Conservation (phyloP, 2,888 invertebrate genomes). For the Tortricodes alternella region DNA sequence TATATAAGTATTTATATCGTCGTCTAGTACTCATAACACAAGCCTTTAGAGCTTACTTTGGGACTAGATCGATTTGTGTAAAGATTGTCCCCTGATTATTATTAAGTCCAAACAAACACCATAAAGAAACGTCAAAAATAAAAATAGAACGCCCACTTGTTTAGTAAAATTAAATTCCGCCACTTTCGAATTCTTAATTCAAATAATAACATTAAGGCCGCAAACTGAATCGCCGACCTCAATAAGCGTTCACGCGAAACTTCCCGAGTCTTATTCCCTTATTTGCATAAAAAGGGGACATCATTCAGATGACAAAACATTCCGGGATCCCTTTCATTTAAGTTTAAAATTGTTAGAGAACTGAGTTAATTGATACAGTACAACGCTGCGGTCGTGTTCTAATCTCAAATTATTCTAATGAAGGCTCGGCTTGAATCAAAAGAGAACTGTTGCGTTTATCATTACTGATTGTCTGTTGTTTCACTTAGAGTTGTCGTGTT, state of each 20-base stretch:
- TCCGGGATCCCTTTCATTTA: constrained; percentile 71
- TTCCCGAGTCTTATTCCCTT: constrained; percentile 38
- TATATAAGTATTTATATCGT: too few relatives aligned
- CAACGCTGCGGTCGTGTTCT: constrained; percentile 43
- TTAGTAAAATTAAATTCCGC: constrained; percentile 62
- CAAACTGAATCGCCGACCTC: constrained; percentile 61
- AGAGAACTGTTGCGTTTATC: constrained; percentile 33
- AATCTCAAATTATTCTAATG: constrained; percentile 70
- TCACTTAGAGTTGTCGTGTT: constrained; percentile 17
- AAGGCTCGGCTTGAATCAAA: constrained; percentile 47
- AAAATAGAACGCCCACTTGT: constrained; percentile 44
- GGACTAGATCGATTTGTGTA: too few relatives aligned
- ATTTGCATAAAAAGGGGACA: constrained; percentile 78
- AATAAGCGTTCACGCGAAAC: constrained; percentile 60
- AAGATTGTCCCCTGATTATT: too few relatives aligned
- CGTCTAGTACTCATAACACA: too few relatives aligned
- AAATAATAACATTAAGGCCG: constrained; percentile 67
- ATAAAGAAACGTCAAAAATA: constrained; percentile 36
- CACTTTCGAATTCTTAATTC: constrained; percentile 69
- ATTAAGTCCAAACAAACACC: not conserved
- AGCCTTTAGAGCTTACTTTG: too few relatives aligned
- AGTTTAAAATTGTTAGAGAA: constrained; percentile 77
- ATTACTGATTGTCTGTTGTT: constrained; percentile 24
- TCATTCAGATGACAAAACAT: constrained; percentile 74
- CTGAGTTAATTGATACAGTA: constrained; percentile 67